Base-by-base conservation (phyloP, 2,888 invertebrate species). In the Ligdia adustata region DNA sequence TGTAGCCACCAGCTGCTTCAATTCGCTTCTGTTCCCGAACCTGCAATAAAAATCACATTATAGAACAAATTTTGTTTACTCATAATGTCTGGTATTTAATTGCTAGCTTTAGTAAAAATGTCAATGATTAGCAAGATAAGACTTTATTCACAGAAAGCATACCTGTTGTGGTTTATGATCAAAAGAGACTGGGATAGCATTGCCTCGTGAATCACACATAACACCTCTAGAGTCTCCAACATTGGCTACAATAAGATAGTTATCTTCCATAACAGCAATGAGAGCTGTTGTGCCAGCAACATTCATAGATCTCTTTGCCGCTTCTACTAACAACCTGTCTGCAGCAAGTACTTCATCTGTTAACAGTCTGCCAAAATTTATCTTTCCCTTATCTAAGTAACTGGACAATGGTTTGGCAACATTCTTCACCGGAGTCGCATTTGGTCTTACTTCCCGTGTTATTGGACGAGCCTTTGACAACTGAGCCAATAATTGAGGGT, bases 161-260 rank as follows among this genome's bases (percentile, higher is more conserved):
- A 97, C 97, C 92, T 98, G 97, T 75, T 98, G 97, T 24, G 99
- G 99, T 88, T 99, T 99, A 79, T 99, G 99, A 82, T 99, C 99
- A 80, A 97, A 97, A 1, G 98, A 98, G 4, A 99, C 88, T 7
- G 97, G 98, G 62, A 97, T 96, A 0, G 96, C 96, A 78, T 95
- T 96, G 22, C 98, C 98, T 69, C 95, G 93, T 33, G 92, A 92
- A 82, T 98, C 98, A 81, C 97, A 98, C 95, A 98, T 96, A 0
- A 98, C 98, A 15, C 98, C 99, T 57, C 99, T 91, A 0, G 98
- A 98, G 81, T 99, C 99, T 2, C 99, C 99, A 13, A 99, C 98
- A 91, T 99, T 99, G 7, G 98, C 98, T 14, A 99, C 98, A 57
- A 96, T 94, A 55, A 99, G 84, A 66, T 94, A 93, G 62, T 94